Evolutionary conservation across 53 echinoderm and acorn worm genomes (phyloP).

Genomic region (Luidia sarsii): DNA sequence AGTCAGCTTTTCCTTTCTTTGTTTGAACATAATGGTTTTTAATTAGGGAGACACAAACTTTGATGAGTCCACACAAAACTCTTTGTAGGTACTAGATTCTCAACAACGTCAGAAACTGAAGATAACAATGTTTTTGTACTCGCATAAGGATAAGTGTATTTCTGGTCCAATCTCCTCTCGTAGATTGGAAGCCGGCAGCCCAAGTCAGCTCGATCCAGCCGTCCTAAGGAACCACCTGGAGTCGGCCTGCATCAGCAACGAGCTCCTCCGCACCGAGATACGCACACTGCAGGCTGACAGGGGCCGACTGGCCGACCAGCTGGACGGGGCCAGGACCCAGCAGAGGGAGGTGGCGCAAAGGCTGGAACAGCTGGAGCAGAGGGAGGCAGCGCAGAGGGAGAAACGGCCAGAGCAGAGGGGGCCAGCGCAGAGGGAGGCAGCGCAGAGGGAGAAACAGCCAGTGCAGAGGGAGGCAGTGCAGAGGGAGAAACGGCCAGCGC

Average conservation of each 20-base stretch:
- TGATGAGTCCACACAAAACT: too few relatives aligned
- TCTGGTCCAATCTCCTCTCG: too few relatives aligned
- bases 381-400: slow-evolving; percentile 48
- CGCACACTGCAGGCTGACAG: slow-evolving; percentile 45
- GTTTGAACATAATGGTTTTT: too few relatives aligned
- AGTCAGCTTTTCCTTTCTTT: too few relatives aligned
- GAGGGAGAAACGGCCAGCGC: slow-evolving; percentile 35
- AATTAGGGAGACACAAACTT: too few relatives aligned
- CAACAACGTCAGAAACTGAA: too few relatives aligned
- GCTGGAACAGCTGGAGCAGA: slow-evolving; percentile 32
- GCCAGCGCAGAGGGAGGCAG: slow-evolving; percentile 21
- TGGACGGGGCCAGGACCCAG: slow-evolving; percentile 37
- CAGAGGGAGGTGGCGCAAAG: slow-evolving; percentile 44
- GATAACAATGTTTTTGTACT: too few relatives aligned
- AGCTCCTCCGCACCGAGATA: slow-evolving; percentile 81
- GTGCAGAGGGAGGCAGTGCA: slow-evolving; percentile 28
- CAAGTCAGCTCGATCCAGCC: slow-evolving; percentile 20
- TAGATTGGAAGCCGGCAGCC: slow-evolving; percentile 53
- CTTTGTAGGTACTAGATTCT: too few relatives aligned
- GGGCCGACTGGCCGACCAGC: slow-evolving; percentile 28
- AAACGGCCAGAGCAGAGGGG: slow-evolving; percentile 16
- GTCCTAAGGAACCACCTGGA: slow-evolving; percentile 71
- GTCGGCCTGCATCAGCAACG: slow-evolving; percentile 83
- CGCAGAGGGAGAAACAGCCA: slow-evolving; percentile 42
- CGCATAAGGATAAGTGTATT: too few relatives aligned